phyloP scores from a whole-genome alignment of 2,888 invertebrate genomes.

The Pammene fasciana region DNA sequence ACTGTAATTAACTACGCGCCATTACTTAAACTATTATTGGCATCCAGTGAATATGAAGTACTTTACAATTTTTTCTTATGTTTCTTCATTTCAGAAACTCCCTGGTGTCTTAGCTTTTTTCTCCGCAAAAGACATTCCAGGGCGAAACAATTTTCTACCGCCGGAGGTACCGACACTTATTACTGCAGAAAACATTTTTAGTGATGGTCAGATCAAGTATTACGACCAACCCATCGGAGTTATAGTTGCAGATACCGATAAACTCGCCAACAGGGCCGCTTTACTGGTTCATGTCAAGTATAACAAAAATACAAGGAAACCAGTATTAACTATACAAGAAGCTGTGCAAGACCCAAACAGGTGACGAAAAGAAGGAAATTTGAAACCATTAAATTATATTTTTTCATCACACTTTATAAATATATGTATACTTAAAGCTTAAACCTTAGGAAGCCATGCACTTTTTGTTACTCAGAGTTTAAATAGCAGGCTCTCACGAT shows the following conservation, averaged over 20 bases:
- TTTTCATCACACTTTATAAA: too few relatives aligned
- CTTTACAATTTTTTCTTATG: too few relatives aligned
- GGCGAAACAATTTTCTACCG: conserved; percentile 82
- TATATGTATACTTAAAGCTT: too few relatives aligned
- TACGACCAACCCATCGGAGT: conserved; percentile 88
- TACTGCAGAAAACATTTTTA: conserved; percentile 75
- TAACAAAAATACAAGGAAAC: conserved; percentile 63
- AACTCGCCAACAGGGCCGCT: conserved; percentile 83
- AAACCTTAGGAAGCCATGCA: too few relatives aligned
- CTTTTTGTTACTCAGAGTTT: too few relatives aligned
- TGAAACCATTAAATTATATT: too few relatives aligned
- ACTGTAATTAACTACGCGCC: too few relatives aligned
- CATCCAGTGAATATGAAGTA: too few relatives aligned
- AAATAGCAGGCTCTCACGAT: too few relatives aligned
- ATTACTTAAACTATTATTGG: too few relatives aligned
- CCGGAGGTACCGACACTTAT: conserved; percentile 48
- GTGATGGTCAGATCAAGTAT: conserved; percentile 80
- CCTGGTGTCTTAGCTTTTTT: conserved; percentile 86
- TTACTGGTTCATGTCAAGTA: conserved; percentile 84
- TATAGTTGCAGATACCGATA: conserved; percentile 84
- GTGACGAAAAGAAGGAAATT: neutral
- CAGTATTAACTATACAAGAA: conserved; percentile 61
- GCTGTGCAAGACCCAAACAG: conserved; percentile 57
- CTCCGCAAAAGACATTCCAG: conserved; percentile 87
- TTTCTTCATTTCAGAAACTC: conserved; percentile 79